phyloP scores from a whole-genome alignment of 2,797 vertebrate genomes.

The Avahi laniger region DNA sequence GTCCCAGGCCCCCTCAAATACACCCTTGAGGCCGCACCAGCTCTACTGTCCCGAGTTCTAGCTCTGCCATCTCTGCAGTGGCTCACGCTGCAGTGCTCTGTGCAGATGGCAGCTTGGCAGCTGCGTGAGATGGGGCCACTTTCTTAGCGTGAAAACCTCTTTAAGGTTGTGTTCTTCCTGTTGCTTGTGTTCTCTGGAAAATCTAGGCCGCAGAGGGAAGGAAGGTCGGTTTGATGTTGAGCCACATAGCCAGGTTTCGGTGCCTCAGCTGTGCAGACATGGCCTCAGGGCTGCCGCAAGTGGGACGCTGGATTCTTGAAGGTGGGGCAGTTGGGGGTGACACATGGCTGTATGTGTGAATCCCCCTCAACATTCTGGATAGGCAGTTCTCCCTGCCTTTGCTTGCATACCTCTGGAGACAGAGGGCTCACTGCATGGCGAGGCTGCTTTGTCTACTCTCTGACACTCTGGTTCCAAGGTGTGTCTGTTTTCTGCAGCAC shows the following conservation, averaged over 20 bases:
- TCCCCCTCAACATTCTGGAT: not conserved
- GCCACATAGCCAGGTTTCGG: not conserved
- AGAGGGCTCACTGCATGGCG: not conserved
- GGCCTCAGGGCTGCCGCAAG: not conserved
- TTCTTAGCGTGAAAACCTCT: not conserved
- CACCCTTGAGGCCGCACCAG: not conserved
- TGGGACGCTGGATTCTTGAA: not conserved
- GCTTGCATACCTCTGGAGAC: not conserved
- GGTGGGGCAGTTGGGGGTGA: not conserved
- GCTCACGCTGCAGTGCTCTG: not conserved
- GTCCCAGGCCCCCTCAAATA: not conserved
- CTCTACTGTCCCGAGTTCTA: not conserved
- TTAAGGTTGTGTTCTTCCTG: not conserved
- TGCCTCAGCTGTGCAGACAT: not conserved
- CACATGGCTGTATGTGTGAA: not conserved
- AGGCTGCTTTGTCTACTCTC: not conserved
- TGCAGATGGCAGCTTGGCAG: not conserved
- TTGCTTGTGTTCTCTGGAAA: not conserved
- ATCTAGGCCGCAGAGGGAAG: not conserved
- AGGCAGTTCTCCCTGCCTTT: not conserved
- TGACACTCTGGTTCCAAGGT: not conserved
- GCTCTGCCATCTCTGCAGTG: not conserved
- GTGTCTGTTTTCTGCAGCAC: not conserved
- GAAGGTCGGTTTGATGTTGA: not conserved
- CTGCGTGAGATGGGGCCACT: not conserved